Percentiles rank a stretch among this genome's conserved stretches.
Evolutionary conservation across 2,888 invertebrate genomes (phyloP).

Genomic region (Acrobasis repandana): DNA sequence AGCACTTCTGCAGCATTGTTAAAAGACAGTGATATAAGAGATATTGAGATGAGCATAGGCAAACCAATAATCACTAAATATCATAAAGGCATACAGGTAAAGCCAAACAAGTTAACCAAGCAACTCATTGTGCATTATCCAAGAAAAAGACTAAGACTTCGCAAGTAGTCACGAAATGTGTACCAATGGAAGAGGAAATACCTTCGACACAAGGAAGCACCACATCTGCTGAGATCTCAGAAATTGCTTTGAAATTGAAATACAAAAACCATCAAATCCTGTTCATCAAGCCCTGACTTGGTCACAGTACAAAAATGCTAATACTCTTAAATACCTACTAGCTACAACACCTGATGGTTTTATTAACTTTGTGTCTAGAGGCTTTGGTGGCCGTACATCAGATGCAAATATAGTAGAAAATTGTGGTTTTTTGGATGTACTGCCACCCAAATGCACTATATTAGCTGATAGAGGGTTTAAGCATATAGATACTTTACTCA

Average conservation of each 20-base stretch:
- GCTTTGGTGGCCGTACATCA: neutral
- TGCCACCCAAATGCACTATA: neutral
- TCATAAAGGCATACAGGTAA: too few species aligned
- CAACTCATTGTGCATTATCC: too few species aligned
- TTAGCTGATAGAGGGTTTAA: neutral
- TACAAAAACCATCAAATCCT: slow-evolving; percentile 26
- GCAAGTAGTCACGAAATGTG: too few species aligned
- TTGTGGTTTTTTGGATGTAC: neutral
- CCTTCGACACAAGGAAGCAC: too few species aligned
- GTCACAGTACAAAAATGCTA: slow-evolving; percentile 29
- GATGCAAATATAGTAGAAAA: neutral
- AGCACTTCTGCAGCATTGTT: too few species aligned
- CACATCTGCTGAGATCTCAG: too few species aligned
- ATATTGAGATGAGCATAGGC: too few species aligned
- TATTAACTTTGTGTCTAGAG: neutral
- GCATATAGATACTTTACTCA: neutral
- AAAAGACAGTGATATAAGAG: too few species aligned
- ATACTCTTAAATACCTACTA: slow-evolving; percentile 27
- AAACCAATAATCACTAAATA: too few species aligned
- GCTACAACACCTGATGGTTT: slow-evolving; percentile 18
- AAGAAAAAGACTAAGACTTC: too few species aligned
- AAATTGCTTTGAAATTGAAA: slow-evolving; percentile 28
- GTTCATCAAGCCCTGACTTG: slow-evolving; percentile 28
- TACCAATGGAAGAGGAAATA: too few species aligned
- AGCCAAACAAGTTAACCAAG: too few species aligned